A percentile compares a stretch with the other conserved stretches of the same genome.
phyloP scores from a whole-genome alignment of 2,888 invertebrate genomes.

The Toxonevra muliebris region DNA sequence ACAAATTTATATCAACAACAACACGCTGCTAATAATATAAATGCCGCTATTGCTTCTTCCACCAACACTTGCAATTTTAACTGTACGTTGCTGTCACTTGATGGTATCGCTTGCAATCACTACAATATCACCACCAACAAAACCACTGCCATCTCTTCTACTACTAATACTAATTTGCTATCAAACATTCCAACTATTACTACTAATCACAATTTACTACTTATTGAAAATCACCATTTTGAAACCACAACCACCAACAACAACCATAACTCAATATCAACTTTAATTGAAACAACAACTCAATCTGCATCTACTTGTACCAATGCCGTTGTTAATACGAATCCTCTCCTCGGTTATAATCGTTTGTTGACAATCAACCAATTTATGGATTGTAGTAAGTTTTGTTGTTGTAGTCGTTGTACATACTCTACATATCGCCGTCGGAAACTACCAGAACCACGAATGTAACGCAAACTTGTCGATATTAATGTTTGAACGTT shows the following conservation, averaged over 20 bases:
- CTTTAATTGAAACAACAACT: constrained; percentile 33
- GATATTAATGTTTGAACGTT: no score
- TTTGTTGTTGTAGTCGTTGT: constrained; percentile 34
- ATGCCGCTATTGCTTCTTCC: constrained; percentile 17
- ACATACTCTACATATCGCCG: no score
- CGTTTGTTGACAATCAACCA: constrained; percentile 48
- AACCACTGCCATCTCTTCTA: constrained; percentile 20
- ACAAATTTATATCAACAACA: background rate
- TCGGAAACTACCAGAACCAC: no score
- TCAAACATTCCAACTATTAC: constrained; percentile 14
- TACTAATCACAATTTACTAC: constrained; percentile 14
- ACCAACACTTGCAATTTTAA: constrained; percentile 8
- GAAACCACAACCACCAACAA: constrained; percentile 19
- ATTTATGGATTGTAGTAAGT: constrained; percentile 64
- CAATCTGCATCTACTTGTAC: constrained; percentile 45
- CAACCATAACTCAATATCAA: constrained; percentile 4
- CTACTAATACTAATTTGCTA: constrained; percentile 25
- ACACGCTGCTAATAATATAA: constrained; percentile 27
- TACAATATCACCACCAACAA: constrained; percentile 17
- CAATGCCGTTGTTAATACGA: constrained; percentile 43
- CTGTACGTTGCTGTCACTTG: background rate
- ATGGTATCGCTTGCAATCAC: constrained; percentile 25
- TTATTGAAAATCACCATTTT: constrained; percentile 25
- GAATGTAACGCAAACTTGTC: no score
- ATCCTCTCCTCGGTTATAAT: constrained; percentile 41